Conservation (phyloP, 1,140 invertebrate genomes). For the Drosophila auraria region DNA sequence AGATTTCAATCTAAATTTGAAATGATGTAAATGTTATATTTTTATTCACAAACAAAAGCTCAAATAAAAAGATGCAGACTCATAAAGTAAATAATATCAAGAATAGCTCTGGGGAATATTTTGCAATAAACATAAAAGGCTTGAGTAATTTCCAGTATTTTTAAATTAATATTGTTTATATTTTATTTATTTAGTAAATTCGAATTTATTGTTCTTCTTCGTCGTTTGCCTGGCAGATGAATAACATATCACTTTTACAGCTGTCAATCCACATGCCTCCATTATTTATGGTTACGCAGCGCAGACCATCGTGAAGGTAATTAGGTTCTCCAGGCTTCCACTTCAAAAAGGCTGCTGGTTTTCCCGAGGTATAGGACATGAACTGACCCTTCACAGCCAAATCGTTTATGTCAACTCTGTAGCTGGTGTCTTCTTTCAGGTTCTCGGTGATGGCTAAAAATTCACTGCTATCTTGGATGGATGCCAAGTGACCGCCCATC, state of each 20-base stretch:
- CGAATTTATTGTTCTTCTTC: neutral
- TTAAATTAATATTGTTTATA: neutral
- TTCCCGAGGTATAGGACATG: slow-evolving; percentile 1
- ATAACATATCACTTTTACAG: neutral
- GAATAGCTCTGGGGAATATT: too few relatives aligned
- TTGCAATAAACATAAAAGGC: too few relatives aligned
- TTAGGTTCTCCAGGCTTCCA: neutral
- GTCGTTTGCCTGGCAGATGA: slow-evolving; percentile 7
- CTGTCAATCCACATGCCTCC: slow-evolving; percentile 14
- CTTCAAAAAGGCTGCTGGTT: slow-evolving; percentile 12
- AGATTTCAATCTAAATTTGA: too few relatives aligned
- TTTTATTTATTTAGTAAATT: neutral
- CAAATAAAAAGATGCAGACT: too few relatives aligned
- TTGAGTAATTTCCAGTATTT: neutral
- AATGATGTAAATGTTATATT: too few relatives aligned
- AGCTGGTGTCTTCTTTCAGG: neutral
- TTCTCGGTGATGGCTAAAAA: neutral
- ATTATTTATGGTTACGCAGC: neutral
- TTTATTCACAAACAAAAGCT: too few relatives aligned
- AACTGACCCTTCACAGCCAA: neutral
- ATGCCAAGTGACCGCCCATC: slow-evolving; percentile 1
- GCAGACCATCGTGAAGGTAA: neutral
- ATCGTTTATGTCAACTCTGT: slow-evolving; percentile 13
- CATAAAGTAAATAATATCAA: too few relatives aligned
- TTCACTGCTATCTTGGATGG: neutral